Percentiles rank a stretch among this genome's conserved stretches.
Evolutionary conservation across 1,140 invertebrate species (phyloP).

Genomic region (Semibalanus balanoides): DNA sequence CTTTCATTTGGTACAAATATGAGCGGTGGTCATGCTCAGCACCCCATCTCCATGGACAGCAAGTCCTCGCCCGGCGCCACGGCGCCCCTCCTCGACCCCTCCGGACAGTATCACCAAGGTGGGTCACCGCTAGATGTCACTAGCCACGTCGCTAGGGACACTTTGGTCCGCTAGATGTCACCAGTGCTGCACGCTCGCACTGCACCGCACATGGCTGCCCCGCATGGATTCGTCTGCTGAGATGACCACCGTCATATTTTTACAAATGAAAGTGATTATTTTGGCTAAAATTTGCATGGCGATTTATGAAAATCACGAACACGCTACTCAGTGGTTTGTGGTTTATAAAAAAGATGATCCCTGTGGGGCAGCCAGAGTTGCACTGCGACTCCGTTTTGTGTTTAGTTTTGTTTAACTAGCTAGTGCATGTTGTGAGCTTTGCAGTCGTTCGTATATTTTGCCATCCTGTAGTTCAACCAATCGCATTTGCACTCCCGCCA

Average conservation of each 20-base stretch:
- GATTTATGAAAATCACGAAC: background rate
- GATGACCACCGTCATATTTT: too few relatives aligned
- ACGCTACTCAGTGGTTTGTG: too few relatives aligned
- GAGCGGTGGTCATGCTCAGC: too few relatives aligned
- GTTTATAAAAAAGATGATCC: background rate
- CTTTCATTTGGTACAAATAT: too few relatives aligned
- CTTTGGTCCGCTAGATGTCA: background rate
- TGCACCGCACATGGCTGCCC: background rate
- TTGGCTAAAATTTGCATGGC: background rate
- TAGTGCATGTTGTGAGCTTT: background rate
- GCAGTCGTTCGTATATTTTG: background rate
- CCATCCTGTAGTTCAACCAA: too few relatives aligned
- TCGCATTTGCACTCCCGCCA: too few relatives aligned
- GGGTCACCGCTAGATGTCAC: background rate
- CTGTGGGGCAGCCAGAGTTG: background rate
- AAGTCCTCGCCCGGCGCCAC: background rate
- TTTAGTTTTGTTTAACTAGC: background rate
- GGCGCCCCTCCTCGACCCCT: background rate
- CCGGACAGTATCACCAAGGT: background rate
- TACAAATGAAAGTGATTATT: background rate
- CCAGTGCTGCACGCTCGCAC: background rate
- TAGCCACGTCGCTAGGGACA: too few relatives aligned
- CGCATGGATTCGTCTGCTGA: background rate
- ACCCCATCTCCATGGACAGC: conserved; percentile 1
- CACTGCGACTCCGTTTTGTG: background rate